phyloP scores from a whole-genome alignment of 2,797 vertebrate species.

The Malurus splendens region DNA sequence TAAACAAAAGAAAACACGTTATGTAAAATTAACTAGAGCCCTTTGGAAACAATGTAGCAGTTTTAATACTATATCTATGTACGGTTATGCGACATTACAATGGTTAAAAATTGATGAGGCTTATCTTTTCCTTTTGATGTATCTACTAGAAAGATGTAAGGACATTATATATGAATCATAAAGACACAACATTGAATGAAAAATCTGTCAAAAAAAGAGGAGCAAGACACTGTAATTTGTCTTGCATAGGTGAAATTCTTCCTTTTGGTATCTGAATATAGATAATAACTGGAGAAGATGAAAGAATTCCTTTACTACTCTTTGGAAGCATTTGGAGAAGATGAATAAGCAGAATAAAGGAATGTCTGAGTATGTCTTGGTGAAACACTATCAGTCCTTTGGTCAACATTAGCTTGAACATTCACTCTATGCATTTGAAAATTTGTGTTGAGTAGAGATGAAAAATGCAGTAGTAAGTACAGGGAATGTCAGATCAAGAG shows the following conservation, averaged over 20 bases:
- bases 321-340: background rate
- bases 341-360: background rate
- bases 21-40: background rate
- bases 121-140: background rate
- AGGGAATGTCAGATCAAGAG: background rate
- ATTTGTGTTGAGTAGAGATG: background rate
- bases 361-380: background rate
- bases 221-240: background rate
- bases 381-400: background rate
- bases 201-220: background rate
- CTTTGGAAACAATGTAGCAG: background rate
- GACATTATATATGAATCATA: background rate
- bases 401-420: background rate
- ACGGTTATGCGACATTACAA: background rate
- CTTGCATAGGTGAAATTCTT: background rate
- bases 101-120: background rate
- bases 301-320: background rate
- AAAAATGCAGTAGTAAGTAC: background rate
- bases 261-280: background rate
- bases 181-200: background rate
- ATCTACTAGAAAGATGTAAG: background rate
- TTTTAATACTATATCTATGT: background rate
- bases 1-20: background rate
- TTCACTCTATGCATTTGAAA: background rate
- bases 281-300: background rate